Evolutionary conservation across 1,140 invertebrate species (phyloP).

Genomic region (Archegozetes longisetosus): DNA sequence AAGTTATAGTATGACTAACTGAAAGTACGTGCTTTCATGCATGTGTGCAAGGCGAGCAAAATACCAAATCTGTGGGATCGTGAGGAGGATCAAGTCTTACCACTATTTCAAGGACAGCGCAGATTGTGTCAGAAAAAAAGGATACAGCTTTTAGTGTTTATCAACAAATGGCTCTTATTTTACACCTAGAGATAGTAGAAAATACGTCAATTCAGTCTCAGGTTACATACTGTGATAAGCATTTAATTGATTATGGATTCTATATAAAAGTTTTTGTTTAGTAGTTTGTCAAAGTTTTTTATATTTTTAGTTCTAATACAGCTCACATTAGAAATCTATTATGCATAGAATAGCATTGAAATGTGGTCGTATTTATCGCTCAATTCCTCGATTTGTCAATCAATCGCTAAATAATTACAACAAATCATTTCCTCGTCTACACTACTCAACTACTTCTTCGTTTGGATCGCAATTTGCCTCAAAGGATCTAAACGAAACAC

Average conservation of each 20-base stretch:
- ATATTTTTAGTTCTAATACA: not conserved
- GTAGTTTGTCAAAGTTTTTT: not conserved
- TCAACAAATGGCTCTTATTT: not conserved
- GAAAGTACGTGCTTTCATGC: no score
- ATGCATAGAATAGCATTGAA: not conserved
- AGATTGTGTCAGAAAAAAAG: no score
- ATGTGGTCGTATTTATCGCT: not conserved
- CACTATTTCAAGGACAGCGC: no score
- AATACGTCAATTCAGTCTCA: not conserved
- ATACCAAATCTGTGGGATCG: no score
- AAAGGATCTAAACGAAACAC: not conserved
- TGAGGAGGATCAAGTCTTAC: no score
- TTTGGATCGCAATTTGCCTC: no score
- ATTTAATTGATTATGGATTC: not conserved
- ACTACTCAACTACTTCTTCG: not conserved
- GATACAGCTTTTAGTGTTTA: no score
- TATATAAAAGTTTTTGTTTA: not conserved
- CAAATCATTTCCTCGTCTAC: not conserved
- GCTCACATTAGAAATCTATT: not conserved
- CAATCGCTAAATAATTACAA: not conserved
- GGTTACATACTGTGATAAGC: not conserved
- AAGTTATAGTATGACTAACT: no score
- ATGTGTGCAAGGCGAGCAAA: no score
- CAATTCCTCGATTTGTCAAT: not conserved
- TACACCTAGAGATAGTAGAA: not conserved